These are phyloP conservation scores for Lagria hirta DNA, from an alignment of 2,888 invertebrate species.

Conservation along the genomic window DNA sequence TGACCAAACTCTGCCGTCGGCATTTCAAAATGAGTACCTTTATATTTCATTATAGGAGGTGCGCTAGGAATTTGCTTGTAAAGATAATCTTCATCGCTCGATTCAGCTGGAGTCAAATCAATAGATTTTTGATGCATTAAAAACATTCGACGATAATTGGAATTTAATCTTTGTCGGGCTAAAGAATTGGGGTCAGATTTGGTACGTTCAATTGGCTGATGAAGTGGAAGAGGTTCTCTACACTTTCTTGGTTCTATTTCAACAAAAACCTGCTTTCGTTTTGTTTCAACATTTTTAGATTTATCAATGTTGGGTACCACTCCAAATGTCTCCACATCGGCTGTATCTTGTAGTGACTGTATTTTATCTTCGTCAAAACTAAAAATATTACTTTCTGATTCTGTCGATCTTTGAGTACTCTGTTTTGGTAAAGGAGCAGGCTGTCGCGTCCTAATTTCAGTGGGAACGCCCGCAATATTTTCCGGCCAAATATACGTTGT, in stretches of 20 bases:
- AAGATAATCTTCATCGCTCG: constrained; percentile 80
- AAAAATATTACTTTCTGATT: constrained; percentile 71
- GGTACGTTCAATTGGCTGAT: constrained; percentile 77
- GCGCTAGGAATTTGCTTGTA: constrained; percentile 74
- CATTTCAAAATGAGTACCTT: constrained; percentile 52
- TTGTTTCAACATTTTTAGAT: constrained; percentile 36
- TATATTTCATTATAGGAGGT: constrained; percentile 69
- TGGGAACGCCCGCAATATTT: constrained; percentile 57
- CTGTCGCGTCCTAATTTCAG: constrained; percentile 56
- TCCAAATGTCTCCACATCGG: constrained; percentile 44
- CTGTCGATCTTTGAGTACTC: constrained; percentile 61
- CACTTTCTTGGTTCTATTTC: constrained; percentile 70
- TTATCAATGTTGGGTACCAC: constrained; percentile 48
- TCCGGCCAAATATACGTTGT: constrained; percentile 61
- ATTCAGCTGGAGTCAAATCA: constrained; percentile 81
- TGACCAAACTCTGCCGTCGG: constrained; percentile 60
- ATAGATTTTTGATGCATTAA: constrained; percentile 85
- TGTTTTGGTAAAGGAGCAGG: constrained; percentile 8
- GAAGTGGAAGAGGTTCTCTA: constrained; percentile 53
- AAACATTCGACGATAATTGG: constrained; percentile 73
- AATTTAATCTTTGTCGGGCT: constrained; percentile 71
- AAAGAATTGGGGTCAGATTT: constrained; percentile 84
- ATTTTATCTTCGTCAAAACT: constrained; percentile 77
- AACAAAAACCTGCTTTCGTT: constrained; percentile 51
- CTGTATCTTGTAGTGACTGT: constrained; percentile 65